Evolutionary conservation across 2,888 invertebrate species (phyloP).

Genomic region (Gisinianus flammeolus): DNA sequence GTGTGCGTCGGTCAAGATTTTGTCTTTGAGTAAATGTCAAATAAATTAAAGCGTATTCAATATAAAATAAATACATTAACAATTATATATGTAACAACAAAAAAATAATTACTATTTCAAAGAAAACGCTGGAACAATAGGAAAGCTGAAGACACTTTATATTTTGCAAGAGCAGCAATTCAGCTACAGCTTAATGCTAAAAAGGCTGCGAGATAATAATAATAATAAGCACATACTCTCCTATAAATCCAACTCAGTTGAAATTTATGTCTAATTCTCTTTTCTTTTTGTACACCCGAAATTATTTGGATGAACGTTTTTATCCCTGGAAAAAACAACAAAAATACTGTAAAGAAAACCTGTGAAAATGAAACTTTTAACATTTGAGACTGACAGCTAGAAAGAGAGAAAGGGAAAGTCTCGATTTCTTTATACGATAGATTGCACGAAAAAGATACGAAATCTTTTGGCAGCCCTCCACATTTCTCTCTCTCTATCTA

Average conservation of each 20-base stretch:
- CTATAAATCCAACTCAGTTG: too few species aligned
- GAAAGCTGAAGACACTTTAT: neutral
- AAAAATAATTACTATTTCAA: neutral
- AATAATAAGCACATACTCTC: too few species aligned
- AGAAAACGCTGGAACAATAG: neutral
- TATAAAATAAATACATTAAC: neutral
- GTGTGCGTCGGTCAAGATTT: conserved; percentile 1
- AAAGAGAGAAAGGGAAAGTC: conserved; percentile 8
- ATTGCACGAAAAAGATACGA: neutral
- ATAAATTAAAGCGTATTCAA: conserved; percentile 12
- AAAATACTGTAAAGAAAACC: neutral
- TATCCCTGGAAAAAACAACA: neutral
- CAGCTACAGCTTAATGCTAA: neutral
- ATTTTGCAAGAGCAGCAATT: neutral
- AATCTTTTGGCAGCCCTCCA: neutral
- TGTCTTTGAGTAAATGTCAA: neutral
- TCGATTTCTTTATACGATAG: neutral
- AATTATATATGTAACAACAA: neutral
- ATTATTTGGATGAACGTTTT: neutral
- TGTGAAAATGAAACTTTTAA: too few species aligned
- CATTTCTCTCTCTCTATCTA: neutral
- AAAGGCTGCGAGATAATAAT: too few species aligned
- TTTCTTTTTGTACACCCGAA: neutral
- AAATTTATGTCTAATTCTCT: too few species aligned
- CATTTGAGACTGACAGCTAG: too few species aligned